Evolutionary conservation across 35 echinoderm and acorn worm species (phyloP).

Genomic region (Antedon bifida): DNA sequence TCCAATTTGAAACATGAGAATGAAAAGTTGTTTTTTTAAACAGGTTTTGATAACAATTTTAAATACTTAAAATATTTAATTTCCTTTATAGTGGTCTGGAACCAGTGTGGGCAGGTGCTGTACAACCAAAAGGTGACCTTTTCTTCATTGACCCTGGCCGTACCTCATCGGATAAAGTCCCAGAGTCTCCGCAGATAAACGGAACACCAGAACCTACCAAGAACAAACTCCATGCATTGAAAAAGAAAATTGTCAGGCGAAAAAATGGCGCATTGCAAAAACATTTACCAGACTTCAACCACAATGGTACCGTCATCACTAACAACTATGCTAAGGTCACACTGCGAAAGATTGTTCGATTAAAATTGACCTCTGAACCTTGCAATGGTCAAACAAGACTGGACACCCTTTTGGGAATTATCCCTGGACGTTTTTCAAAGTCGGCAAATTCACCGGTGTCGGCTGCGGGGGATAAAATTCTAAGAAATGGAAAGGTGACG

Average conservation of each 20-base stretch:
- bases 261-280: not conserved
- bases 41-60: too few relatives aligned
- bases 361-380: not conserved
- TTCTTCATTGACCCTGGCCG: slow-evolving; percentile 58
- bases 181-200: not conserved
- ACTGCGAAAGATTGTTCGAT: not conserved
- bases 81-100: slow-evolving; percentile 49
- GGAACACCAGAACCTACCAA: not conserved
- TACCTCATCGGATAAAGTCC: not conserved
- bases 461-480: slow-evolving; percentile 1
- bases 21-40: too few relatives aligned
- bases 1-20: too few relatives aligned
- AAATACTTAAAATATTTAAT: not conserved
- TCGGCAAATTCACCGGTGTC: not conserved
- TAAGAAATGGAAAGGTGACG: slow-evolving; percentile 19
- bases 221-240: not conserved
- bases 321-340: not conserved
- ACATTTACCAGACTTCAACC: not conserved
- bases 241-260: not conserved
- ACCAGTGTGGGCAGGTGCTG: slow-evolving; percentile 64
- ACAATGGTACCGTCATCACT: not conserved
- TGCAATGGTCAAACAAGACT: slow-evolving; percentile 6
- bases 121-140: slow-evolving; percentile 64
- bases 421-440: slow-evolving; percentile 14
- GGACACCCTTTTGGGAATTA: slow-evolving; percentile 36